Evolutionary conservation across 2,888 invertebrate genomes (phyloP), one percentile per base, ranked within the genome.

Genomic region (Octonoba sinensis): DNA sequence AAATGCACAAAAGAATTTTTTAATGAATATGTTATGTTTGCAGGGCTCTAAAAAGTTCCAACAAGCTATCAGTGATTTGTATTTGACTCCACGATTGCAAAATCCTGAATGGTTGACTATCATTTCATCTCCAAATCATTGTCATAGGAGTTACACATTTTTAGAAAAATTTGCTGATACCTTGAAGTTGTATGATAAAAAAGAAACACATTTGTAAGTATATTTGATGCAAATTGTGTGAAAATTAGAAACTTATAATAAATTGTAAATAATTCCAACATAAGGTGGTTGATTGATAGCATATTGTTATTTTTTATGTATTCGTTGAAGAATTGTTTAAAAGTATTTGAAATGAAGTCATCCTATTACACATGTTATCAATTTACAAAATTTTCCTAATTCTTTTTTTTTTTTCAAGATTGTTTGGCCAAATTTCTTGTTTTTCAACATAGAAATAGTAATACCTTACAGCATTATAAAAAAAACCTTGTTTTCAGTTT

Each of bases 191-290:
- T 88, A 93, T 49, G 96, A 96, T 87, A 94, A 94, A 44, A 96
- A 96, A 89, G 92, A 92, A 85, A 95, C 95, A 12, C 95, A 96
- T 89, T 96, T 96, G 96, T 96, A 90, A 93, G 94, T 92, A 83
- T 15, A 64, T 15, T 70, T 70, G 3, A 8, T 36, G 3, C 15
- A 20, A 46, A 59, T 83, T 60, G 8, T 56, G 13, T 8, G 36
- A 36, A 36, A 3, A 36, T 36, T 36, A 8, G 8, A 36, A 6
- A 27, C 3, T 36, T 36, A 36, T 36, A 8, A 36, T 8, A 56
- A 20, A 6, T 13, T 56, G 8, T 56, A 6, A 20, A 20, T 8
- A 18, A 56, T 11, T 4, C 20, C 1, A 56, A 11, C 56, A 20
- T 56, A 20, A 56, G n/a, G 56, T 6, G 6, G 1, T 56, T 3